Conservation (phyloP, 2,797 vertebrate genomes). For the Lerista edwardsae region DNA sequence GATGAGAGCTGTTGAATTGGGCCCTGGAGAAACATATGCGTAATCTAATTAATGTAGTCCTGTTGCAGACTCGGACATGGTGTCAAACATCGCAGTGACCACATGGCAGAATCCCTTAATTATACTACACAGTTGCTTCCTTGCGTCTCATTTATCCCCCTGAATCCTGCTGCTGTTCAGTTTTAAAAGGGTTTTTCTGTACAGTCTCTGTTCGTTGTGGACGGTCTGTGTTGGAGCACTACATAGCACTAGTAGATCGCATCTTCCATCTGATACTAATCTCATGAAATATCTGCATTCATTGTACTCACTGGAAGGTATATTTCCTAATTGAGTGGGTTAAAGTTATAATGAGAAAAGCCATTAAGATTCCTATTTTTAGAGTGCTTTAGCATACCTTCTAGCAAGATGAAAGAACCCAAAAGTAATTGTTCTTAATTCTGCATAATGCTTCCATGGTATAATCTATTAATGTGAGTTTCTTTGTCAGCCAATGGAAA, state of each 20-base stretch:
- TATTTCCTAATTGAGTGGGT: slow-evolving; percentile 6
- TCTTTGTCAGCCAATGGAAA: neutral
- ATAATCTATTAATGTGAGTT: neutral
- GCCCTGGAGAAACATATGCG: neutral
- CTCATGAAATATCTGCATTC: neutral
- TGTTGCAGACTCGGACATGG: neutral
- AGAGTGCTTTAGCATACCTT: slow-evolving; percentile 19
- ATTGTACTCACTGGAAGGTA: rapidly evolving
- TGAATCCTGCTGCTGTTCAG: neutral
- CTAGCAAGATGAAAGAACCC: neutral
- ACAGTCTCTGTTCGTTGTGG: neutral
- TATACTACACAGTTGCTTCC: neutral
- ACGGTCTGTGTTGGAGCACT: neutral
- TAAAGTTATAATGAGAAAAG: rapidly evolving
- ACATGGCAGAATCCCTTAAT: neutral
- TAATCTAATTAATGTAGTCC: neutral
- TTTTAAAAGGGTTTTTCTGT: neutral
- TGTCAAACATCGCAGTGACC: neutral
- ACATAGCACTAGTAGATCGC: neutral
- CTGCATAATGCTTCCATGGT: neutral
- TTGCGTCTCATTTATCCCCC: neutral
- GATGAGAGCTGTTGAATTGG: neutral
- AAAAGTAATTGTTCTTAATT: slow-evolving; percentile 23
- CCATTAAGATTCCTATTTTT: slow-evolving; percentile 22
- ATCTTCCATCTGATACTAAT: neutral